phyloP scores from a whole-genome alignment of 2,797 vertebrate genomes.

The Naso thynnoides region DNA sequence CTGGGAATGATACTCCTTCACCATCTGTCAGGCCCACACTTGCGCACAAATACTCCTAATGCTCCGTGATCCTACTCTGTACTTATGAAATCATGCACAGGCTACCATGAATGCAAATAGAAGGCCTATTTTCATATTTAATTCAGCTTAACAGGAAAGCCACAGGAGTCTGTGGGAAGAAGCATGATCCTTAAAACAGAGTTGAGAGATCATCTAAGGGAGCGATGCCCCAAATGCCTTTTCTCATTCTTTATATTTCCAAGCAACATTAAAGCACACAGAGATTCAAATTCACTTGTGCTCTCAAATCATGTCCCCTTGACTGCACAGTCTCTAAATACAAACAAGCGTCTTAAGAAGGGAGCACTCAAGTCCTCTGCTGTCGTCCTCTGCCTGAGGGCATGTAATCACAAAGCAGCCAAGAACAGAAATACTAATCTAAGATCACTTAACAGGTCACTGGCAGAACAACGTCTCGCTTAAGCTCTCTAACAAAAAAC shows the following conservation, averaged over 20 bases:
- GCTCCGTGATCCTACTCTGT: conserved; percentile 11
- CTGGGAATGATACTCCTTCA: conserved; percentile 64
- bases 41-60: conserved; percentile 25
- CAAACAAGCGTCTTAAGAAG: conserved; percentile 57
- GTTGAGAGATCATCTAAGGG: conserved; percentile 35
- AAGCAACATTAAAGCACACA: conserved; percentile 37
- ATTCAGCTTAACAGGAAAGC: conserved; percentile 25
- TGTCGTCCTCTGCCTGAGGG: conserved; percentile 44
- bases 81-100: conserved; percentile 18
- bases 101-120: conserved; percentile 8
- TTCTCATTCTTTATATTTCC: conserved; percentile 36
- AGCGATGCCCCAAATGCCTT: conserved; percentile 26
- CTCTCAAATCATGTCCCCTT: conserved; percentile 60
- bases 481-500: conserved; percentile 22
- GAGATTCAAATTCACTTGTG: conserved; percentile 39
- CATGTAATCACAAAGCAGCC: conserved; percentile 64
- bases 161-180: conserved; percentile 25
- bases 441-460: conserved; percentile 62
- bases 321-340: conserved; percentile 57
- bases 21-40: conserved; percentile 58
- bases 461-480: conserved; percentile 19
- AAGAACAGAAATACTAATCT: conserved; percentile 61
- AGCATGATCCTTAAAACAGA: conserved; percentile 27
- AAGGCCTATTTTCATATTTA: conserved; percentile 15
- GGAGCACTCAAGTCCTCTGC: conserved; percentile 53